Conservation (phyloP, 92 coral and sea anemone species). For the Pocillopora grandis region DNA sequence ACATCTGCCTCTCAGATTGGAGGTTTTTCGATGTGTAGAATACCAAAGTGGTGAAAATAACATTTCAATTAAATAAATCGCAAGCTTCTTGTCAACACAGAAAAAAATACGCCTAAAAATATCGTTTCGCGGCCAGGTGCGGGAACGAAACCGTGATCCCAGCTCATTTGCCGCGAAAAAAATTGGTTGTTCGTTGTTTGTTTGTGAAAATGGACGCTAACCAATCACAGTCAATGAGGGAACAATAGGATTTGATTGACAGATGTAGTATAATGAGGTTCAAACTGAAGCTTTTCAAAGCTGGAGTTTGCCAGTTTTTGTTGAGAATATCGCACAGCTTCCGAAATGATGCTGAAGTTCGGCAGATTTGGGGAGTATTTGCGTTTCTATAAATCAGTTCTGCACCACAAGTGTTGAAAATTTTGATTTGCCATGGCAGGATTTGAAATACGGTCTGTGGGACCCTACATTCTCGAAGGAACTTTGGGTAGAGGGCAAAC, state of each 20-base stretch:
- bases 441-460: conserved; percentile 80
- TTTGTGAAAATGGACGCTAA: conserved; percentile 22
- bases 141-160: not conserved
- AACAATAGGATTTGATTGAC: conserved; percentile 48
- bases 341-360: conserved; percentile 12
- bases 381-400: conserved; percentile 4
- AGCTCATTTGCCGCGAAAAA: conserved; percentile 33
- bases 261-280: conserved; percentile 34
- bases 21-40: conserved; percentile 12
- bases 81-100: not conserved
- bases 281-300: conserved; percentile 20
- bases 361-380: conserved; percentile 16
- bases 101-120: not conserved
- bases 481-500: conserved; percentile 98
- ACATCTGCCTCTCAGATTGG: conserved; percentile 31
- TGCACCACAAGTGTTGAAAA: conserved; percentile 20
- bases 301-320: conserved; percentile 19
- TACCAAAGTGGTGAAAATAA: conserved; percentile 6
- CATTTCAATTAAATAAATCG: conserved; percentile 19
- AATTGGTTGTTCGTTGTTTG: conserved; percentile 27
- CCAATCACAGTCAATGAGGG: conserved; percentile 27
- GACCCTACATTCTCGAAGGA: conserved; percentile 90
- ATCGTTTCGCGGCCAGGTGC: not conserved
- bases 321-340: not conserved
- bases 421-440: conserved; percentile 69